Conservation (phyloP, 1,140 invertebrate species). For the Yoshiicerus persimilis region DNA sequence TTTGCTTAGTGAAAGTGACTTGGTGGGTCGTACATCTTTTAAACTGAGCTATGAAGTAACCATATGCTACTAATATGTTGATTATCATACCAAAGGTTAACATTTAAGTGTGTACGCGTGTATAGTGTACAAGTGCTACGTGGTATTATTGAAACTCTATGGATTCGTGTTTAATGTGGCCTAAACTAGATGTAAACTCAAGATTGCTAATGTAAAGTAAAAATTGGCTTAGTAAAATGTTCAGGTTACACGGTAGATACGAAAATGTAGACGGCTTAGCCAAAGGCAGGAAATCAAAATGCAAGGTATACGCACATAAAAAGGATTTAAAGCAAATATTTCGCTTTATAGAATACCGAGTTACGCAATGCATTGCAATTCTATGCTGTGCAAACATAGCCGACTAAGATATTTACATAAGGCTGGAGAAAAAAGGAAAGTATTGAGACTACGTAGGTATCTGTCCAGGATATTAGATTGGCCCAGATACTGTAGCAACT, state of each 20-base stretch:
- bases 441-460: neutral
- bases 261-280: too few relatives aligned
- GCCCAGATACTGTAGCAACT: neutral
- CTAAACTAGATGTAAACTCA: neutral
- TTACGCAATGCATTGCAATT: neutral
- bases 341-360: neutral
- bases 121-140: too few relatives aligned
- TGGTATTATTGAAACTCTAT: too few relatives aligned
- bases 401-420: neutral
- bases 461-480: neutral
- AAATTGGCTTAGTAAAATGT: neutral
- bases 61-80: too few relatives aligned
- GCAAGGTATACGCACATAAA: neutral
- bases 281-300: neutral
- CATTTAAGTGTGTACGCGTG: too few relatives aligned
- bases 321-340: neutral
- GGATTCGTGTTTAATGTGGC: too few relatives aligned
- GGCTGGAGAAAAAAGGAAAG: neutral
- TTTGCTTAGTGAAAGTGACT: neutral
- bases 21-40: neutral
- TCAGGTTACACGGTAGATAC: neutral
- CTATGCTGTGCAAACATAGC: neutral
- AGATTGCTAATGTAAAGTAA: neutral
- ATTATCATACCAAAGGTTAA: neutral
- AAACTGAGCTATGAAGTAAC: too few relatives aligned